Conservation (phyloP, 2,888 invertebrate genomes). For the Platynereis dumerilii region DNA sequence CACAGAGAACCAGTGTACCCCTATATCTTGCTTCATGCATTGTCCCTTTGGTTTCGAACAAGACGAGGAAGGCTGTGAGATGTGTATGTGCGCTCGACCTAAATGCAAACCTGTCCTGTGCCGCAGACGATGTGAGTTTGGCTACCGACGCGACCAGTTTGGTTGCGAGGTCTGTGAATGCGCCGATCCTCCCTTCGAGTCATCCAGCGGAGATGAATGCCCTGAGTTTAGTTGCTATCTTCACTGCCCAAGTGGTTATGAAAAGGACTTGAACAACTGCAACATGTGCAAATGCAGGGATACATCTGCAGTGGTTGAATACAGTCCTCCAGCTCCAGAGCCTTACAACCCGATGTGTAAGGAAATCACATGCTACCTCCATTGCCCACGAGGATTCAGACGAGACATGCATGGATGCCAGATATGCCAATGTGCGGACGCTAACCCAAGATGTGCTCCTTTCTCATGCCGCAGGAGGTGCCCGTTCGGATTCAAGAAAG, state of each 20-base stretch:
- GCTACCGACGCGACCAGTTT: slow-evolving; percentile 12
- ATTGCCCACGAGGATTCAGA: slow-evolving; percentile 13
- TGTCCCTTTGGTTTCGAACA: slow-evolving; percentile 18
- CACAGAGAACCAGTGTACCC: background rate
- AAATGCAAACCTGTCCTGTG: slow-evolving; percentile 15
- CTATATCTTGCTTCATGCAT: slow-evolving; percentile 17
- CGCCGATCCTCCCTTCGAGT: background rate
- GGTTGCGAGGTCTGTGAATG: slow-evolving; percentile 9
- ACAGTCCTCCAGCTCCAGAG: no score
- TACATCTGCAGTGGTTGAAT: background rate
- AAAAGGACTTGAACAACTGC: slow-evolving; percentile 25
- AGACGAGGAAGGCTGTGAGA: slow-evolving; percentile 16
- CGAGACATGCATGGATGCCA: slow-evolving; percentile 17
- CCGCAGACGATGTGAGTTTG: slow-evolving; percentile 18
- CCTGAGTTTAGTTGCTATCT: background rate
- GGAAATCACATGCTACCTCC: background rate
- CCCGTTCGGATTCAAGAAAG: slow-evolving; percentile 16
- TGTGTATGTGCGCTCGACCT: slow-evolving; percentile 14
- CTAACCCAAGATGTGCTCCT: background rate
- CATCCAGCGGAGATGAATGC: background rate
- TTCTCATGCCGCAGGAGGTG: slow-evolving; percentile 20
- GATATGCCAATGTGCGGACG: slow-evolving; percentile 19
- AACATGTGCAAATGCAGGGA: slow-evolving; percentile 13
- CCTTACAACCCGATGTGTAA: background rate
- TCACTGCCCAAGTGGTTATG: slow-evolving; percentile 23